phyloP scores from a whole-genome alignment of 2,888 invertebrate species.

The Caenorhabditis sp. region DNA sequence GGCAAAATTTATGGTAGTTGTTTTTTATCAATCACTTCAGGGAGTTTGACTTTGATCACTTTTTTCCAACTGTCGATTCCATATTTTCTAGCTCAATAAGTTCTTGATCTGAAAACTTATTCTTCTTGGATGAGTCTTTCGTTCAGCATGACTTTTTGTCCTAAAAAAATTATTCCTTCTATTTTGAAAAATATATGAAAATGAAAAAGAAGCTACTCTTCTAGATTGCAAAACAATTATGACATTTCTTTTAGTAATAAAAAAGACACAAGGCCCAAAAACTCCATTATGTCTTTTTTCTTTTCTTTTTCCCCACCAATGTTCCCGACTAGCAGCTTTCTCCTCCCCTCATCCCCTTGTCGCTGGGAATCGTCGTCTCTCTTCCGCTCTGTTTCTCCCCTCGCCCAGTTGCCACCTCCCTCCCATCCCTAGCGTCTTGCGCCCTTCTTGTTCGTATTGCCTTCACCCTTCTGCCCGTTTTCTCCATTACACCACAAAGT shows the following conservation, averaged over 20 bases:
- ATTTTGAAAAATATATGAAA: too few species aligned
- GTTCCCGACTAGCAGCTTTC: constrained; percentile 34
- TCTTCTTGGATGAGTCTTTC: too few species aligned
- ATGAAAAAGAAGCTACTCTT: too few species aligned
- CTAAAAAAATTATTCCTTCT: too few species aligned
- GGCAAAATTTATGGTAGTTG: too few species aligned
- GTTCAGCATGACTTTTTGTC: too few species aligned
- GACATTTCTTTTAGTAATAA: background rate
- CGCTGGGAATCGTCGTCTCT: constrained; percentile 34
- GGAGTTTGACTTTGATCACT: background rate
- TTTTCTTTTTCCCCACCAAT: constrained; percentile 21
- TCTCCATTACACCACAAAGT: constrained; percentile 45
- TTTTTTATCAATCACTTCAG: too few species aligned
- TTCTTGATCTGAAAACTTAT: too few species aligned
- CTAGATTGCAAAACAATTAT: too few species aligned
- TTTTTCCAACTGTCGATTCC: too few species aligned
- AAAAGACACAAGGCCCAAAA: constrained; percentile 1
- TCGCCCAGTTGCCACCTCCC: constrained; percentile 45
- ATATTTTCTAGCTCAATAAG: too few species aligned
- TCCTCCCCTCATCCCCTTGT: constrained; percentile 11
- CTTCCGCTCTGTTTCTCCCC: constrained; percentile 48
- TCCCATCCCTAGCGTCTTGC: constrained; percentile 45
- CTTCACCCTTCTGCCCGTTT: constrained; percentile 30
- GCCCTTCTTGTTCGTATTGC: constrained; percentile 46
- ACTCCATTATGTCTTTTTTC: constrained; percentile 23